Base-by-base conservation (phyloP, 2,888 invertebrate genomes). In the Chromoteleia sp. region DNA sequence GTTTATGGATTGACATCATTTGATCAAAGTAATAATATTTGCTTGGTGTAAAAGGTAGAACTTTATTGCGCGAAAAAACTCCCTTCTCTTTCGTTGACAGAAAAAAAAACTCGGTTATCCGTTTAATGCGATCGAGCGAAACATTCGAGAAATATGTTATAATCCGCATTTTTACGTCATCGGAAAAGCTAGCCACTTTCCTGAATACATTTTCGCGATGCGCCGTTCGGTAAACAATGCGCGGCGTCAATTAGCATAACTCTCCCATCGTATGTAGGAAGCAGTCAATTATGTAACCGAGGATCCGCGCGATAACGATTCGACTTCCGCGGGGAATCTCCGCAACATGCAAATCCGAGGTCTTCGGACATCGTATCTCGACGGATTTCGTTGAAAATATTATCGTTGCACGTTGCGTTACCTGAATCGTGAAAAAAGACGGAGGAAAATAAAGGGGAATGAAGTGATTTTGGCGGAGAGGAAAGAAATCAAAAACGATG, bases 121-220 rank as follows among this genome's bases (percentile, higher is more conserved):
- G 43, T 43, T 17, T 43, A 43, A 43, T 1, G 17, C 1, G 17
- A 43, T 41, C 29, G 15, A n/a, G 25, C 2, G 2, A 6, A 25
- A 45, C 17, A 15, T 45, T 45, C 45, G 8, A 45, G 19, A 45
- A 30, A 33, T 33, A 33, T 10, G 10, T 33, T 33, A 10, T 33
- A 33, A 33, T 33, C 33, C 8, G 1, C 8, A 5, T 33, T 54
- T 50, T 76, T 54, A 39, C 74, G 33, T 65, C 67, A 39, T 54
- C 54, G 76, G 73, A 63, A 78, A 77, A 81, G 19, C 65, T 70
- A 73, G 61, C 58, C 48, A 61, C 74, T 77, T 77, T 76, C 61
- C 21, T 67, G 85, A 83, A 85, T 85, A 85, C 39, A 84, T 84
- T 85, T 86, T 85, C 83, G 80, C 84, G 84, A 84, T 78, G 81